Conservation (phyloP, 1,140 invertebrate genomes). For the Helicoverpa armigera region DNA sequence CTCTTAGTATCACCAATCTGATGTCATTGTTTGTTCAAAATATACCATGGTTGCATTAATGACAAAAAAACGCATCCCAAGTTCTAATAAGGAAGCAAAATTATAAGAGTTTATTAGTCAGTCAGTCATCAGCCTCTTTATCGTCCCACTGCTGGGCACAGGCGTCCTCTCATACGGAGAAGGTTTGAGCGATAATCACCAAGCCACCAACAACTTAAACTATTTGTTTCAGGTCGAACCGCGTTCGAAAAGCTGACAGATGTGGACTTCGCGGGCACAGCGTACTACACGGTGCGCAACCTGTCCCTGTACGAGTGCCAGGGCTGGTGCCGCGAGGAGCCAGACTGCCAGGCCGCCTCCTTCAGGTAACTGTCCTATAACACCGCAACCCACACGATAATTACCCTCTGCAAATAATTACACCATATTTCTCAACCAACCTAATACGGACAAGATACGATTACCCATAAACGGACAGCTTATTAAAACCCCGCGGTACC, state of each 20-base stretch:
- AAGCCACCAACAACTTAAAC: no score
- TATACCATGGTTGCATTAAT: no score
- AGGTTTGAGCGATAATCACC: no score
- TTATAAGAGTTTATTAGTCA: neutral
- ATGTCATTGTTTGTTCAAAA: no score
- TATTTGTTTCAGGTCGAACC: slow-evolving; percentile 89
- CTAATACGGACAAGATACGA: slow-evolving; percentile 23
- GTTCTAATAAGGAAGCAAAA: no score
- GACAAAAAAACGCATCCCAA: no score
- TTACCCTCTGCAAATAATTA: slow-evolving; percentile 5
- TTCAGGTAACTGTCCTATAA: slow-evolving; percentile 88
- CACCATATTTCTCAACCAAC: neutral
- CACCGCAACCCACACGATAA: neutral
- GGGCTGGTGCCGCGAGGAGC: slow-evolving; percentile 97
- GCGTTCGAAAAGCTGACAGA: slow-evolving; percentile 98
- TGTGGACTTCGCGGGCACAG: slow-evolving; percentile 95
- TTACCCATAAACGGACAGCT: neutral
- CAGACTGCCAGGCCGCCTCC: slow-evolving; percentile 95
- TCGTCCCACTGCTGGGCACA: no score
- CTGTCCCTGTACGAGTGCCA: slow-evolving; percentile 97
- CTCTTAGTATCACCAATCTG: neutral
- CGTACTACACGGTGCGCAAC: slow-evolving; percentile 97
- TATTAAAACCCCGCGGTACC: slow-evolving; percentile 9
- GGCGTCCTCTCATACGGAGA: no score
- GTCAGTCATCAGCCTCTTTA: no score